Evolutionary conservation across 2,888 invertebrate genomes (phyloP).

Genomic region (Alcis repandata): DNA sequence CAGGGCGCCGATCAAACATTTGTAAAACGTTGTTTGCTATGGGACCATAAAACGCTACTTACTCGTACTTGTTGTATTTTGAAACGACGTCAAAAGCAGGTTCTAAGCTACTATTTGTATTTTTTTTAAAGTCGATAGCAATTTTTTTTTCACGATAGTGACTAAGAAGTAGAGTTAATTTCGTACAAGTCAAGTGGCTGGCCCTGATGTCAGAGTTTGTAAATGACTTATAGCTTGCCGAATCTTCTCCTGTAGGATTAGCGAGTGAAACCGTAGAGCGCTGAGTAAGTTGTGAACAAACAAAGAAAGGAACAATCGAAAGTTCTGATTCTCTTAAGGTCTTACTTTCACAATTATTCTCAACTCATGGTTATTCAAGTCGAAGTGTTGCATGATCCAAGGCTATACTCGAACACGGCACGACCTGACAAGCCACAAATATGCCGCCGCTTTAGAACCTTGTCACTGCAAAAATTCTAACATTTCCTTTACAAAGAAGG

Average conservation of each 20-base stretch:
- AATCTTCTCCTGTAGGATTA: no score
- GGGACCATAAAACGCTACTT: neutral
- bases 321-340: constrained; percentile 9
- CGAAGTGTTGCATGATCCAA: constrained; percentile 34
- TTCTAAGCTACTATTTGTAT: no score
- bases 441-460: constrained; percentile 5
- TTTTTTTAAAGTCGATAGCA: no score
- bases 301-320: neutral
- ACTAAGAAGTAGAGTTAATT: no score
- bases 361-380: constrained; percentile 22
- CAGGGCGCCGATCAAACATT: neutral
- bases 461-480: constrained; percentile 19
- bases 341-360: constrained; percentile 30
- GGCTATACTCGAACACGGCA: constrained; percentile 24
- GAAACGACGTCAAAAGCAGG: no score
- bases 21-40: neutral
- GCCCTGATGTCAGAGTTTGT: no score
- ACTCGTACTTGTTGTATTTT: neutral
- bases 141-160: no score
- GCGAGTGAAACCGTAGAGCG: no score
- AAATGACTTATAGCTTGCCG: no score
- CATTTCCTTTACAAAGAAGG: constrained; percentile 21
- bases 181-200: no score
- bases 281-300: neutral
- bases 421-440: constrained; percentile 5